Evolutionary conservation across 92 coral and sea anemone genomes (phyloP).

Genomic region (Ricordea florida): DNA sequence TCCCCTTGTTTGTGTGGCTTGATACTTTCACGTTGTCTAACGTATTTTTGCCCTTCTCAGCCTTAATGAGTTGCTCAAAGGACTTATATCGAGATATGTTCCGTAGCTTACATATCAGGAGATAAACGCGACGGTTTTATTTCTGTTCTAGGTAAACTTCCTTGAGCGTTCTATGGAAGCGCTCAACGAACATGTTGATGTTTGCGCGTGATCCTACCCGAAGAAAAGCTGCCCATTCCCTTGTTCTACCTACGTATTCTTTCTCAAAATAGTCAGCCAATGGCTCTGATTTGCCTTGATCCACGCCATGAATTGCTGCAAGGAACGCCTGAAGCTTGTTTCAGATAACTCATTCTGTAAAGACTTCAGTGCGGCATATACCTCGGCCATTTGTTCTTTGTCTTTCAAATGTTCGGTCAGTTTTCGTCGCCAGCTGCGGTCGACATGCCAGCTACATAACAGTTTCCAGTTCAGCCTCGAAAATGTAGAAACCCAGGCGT

Average conservation of each 20-base stretch:
- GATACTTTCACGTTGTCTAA: constrained; percentile 17
- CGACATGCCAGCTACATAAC: constrained; percentile 57
- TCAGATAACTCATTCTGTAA: constrained; percentile 20
- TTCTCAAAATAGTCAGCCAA: constrained; percentile 25
- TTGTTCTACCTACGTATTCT: neutral
- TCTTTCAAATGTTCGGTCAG: constrained; percentile 21
- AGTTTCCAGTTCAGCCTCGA: constrained; percentile 31
- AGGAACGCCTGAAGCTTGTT: constrained; percentile 16
- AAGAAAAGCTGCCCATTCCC: constrained; percentile 43
- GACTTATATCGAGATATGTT: constrained; percentile 38
- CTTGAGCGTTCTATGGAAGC: constrained; percentile 27
- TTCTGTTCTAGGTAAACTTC: constrained; percentile 30
- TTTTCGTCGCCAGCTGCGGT: constrained; percentile 27
- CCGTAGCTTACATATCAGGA: constrained; percentile 28
- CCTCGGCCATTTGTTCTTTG: constrained; percentile 29
- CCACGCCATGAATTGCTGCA: neutral
- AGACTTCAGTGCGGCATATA: constrained; percentile 32
- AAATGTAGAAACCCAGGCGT: constrained; percentile 45
- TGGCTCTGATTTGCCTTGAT: too few species aligned
- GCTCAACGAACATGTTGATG: constrained; percentile 33
- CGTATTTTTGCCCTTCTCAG: constrained; percentile 33
- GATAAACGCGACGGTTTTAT: constrained; percentile 28
- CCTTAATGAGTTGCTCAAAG: constrained; percentile 40
- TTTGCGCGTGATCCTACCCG: constrained; percentile 15
- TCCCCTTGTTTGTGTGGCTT: constrained; percentile 31